A percentile compares a stretch with the other conserved stretches of the same genome.
phyloP scores from a whole-genome alignment of 1,140 invertebrate species.

The Conus betulinus region DNA sequence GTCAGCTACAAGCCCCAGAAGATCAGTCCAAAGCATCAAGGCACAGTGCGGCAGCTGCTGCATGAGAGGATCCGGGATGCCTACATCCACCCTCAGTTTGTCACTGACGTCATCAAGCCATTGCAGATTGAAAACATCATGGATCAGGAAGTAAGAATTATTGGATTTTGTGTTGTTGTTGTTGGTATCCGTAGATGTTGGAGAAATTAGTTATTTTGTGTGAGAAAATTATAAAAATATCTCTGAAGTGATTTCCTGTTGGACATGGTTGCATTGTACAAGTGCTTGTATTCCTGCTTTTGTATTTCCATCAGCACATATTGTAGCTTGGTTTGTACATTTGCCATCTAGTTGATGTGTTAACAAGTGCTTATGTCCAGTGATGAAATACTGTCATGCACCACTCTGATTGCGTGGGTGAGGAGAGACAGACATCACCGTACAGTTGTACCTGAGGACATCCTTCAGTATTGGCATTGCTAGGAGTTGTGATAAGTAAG shows the following conservation, averaged over 20 bases:
- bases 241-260: too few relatives aligned
- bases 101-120: slow-evolving; percentile 99
- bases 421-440: slow-evolving; percentile 4
- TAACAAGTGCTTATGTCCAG: not conserved
- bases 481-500: too few relatives aligned
- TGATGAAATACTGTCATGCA: slow-evolving; percentile 8
- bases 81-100: slow-evolving; percentile 97
- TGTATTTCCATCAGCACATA: too few relatives aligned
- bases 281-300: too few relatives aligned
- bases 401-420: not conserved
- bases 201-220: too few relatives aligned
- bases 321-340: too few relatives aligned
- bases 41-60: slow-evolving; percentile 91
- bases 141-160: slow-evolving; percentile 89
- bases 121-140: slow-evolving; percentile 98
- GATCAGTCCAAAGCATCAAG: slow-evolving; percentile 98
- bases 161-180: not conserved
- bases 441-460: not conserved
- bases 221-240: too few relatives aligned
- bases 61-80: slow-evolving; percentile 98
- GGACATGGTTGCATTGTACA: too few relatives aligned
- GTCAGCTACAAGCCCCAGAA: slow-evolving; percentile 99
- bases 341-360: too few relatives aligned
- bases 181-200: too few relatives aligned
- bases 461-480: too few relatives aligned